Base-by-base conservation (phyloP, 2,113 vertebrate species). In the Cebidichthys violaceus region DNA sequence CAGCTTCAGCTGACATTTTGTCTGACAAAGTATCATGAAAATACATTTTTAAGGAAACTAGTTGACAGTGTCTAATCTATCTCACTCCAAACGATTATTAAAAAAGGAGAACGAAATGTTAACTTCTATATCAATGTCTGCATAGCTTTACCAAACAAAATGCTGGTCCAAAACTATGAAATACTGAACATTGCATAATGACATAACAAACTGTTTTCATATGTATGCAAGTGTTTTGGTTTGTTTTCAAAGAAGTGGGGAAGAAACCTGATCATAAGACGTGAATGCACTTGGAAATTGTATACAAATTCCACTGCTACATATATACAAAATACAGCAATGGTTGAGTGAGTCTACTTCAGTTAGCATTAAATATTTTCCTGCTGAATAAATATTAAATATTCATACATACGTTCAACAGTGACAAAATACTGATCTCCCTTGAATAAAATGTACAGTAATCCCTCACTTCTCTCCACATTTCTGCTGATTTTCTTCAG, bases 371-470 rank as follows among this genome's bases (percentile, higher is more conserved):
- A 89, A 79, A 85, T 86, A 41, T 75, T 82, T 84, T 83, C 77
- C 82, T 75, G 75, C 75, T 92, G 69, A 91, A 92, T 93, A 94
- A 92, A 94, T 92, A 92, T 90, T 93, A 94, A 92, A 92, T 93
- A 92, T 81, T 83, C 10, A 70, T 82, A 79, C 67, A 87, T 75
- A n/a, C n/a, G 86, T 86, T 85, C 81, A 89, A 86, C 72, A 35
- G 74, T 83, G 75, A 74, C 82, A 88, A 80, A 91, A 91, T 88
- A 92, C 89, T 88, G 85, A 95, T 96, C 94, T 95, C 95, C 94
- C 93, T 95, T 94, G 92, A 96, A 95, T 95, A 95, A 93, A 96
- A 96, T 84, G 85, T 72, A 73, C 72, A 96, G 95, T 92, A 89
- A 96, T 96, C 79, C 64, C 93, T 94, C 92, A 95, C 93, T 94